Conservation (phyloP, 2,113 vertebrate species). For the Chamaetylas fuelleborni region DNA sequence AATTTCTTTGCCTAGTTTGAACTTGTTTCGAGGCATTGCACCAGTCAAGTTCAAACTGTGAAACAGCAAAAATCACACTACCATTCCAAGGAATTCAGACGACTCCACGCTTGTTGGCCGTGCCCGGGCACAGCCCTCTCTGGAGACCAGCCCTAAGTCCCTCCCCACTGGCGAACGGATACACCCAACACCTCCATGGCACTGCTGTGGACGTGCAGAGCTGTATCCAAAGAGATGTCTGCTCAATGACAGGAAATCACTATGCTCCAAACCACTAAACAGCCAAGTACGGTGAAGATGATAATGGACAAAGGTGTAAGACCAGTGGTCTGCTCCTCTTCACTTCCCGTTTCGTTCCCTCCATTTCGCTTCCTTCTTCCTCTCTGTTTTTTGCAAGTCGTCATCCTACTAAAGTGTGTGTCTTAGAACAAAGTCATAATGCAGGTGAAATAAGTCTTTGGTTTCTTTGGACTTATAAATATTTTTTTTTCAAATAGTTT, state of each 20-base stretch:
- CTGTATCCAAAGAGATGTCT: conserved; percentile 78
- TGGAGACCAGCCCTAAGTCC: conserved; percentile 80
- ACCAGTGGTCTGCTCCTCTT: conserved; percentile 77
- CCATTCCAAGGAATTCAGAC: conserved; percentile 74
- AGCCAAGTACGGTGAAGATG: conserved; percentile 79
- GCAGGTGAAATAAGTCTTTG: conserved; percentile 97
- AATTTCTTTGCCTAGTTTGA: conserved; percentile 76
- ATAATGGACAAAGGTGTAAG: conserved; percentile 78
- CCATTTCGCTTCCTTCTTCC: conserved; percentile 68
- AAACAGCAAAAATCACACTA: conserved; percentile 74
- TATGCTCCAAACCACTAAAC: conserved; percentile 74
- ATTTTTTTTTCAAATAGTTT: conserved; percentile 91
- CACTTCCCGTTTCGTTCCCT: conserved; percentile 59
- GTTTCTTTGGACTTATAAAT: conserved; percentile 99
- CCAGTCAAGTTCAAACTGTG: conserved; percentile 70
- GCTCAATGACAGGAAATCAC: conserved; percentile 76
- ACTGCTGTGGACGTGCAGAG: conserved; percentile 73
- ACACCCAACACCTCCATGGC: conserved; percentile 69
- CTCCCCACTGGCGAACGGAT: conserved; percentile 72
- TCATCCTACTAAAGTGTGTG: conserved; percentile 84
- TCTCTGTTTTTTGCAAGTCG: conserved; percentile 78
- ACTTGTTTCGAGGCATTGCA: conserved; percentile 60
- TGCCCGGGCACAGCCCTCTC: conserved; percentile 74
- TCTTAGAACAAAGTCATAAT: conserved; percentile 89
- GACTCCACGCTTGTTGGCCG: conserved; percentile 64